phyloP scores from a whole-genome alignment of 2,113 vertebrate genomes.

The Phylloscopus trochiloides region DNA sequence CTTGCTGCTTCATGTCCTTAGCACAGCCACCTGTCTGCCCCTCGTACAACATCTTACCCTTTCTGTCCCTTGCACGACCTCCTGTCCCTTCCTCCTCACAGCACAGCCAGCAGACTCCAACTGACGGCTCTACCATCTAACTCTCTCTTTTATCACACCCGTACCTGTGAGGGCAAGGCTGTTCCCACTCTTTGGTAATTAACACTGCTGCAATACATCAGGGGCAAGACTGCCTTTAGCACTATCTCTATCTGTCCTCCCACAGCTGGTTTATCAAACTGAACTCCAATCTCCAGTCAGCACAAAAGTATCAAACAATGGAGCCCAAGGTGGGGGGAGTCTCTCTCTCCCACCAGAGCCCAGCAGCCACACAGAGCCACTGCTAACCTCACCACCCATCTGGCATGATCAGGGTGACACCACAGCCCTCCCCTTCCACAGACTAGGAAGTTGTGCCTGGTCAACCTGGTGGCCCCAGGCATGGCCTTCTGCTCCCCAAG shows the following conservation, averaged over 20 bases:
- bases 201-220: neutral
- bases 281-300: fast-evolving
- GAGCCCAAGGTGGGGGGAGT: neutral
- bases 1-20: neutral
- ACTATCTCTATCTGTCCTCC: neutral
- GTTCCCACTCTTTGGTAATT: neutral
- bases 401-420: fast-evolving
- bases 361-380: neutral
- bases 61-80: neutral
- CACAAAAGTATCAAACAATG: neutral
- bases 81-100: neutral
- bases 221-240: neutral
- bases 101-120: neutral
- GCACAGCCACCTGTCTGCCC: neutral
- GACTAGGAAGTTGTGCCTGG: fast-evolving
- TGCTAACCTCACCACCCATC: neutral
- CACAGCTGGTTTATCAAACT: neutral
- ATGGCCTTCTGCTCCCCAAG: neutral
- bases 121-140: neutral
- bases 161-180: neutral
- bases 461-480: neutral
- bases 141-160: neutral
- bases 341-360: neutral
- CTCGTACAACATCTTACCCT: neutral
- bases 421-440: fast-evolving